Base-by-base conservation (phyloP, 1,140 invertebrate genomes). In the Cotesia typhae region DNA sequence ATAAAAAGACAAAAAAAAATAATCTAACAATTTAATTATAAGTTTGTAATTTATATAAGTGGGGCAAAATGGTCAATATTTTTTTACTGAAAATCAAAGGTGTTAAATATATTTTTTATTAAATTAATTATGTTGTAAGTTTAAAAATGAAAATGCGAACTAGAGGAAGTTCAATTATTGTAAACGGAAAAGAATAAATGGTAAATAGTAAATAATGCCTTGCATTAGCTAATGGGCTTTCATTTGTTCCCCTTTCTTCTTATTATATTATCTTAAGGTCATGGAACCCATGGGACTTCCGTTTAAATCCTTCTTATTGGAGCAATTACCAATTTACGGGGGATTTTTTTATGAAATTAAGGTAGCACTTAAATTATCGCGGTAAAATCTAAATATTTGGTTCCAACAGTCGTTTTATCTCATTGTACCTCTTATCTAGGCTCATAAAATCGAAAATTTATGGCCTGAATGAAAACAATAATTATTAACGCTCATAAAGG, bases 241-340 rank as follows among this genome's bases (percentile, higher is more conserved):
- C 75, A 82, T 79, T 74, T 61, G 28, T 9, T 59, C 41, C 53
- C 14, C 51, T 10, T 12, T 28, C 17, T 28, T 10, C 7, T 51
- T 7, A 28, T 35, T 67, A 17, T 28, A 61, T 28, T 35, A n/a
- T 38, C 7, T 71, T 74, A 72, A 73, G 81, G 80, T 83, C 80
- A 79, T 82, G 76, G 77, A 83, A 82, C 81, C 78, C 77, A 82
- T 81, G 75, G 78, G 73, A 81, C 75, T 76, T 76, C 71, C 63
- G 20, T 73, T 67, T 41, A n/a, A 3, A 10, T 67, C 6, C 14
- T 2, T 67, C 28, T 55, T 67, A 35, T 51, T 36, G 36, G 20
- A 47, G 10, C 47, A 53, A 67, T 67, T 28, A 61, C 5, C 61
- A 14, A 35, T 61, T 55, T 17, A 28, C 12, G 17, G 17, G 53